phyloP scores from a whole-genome alignment of 2,797 vertebrate species.

The Atherinosoma microstoma region DNA sequence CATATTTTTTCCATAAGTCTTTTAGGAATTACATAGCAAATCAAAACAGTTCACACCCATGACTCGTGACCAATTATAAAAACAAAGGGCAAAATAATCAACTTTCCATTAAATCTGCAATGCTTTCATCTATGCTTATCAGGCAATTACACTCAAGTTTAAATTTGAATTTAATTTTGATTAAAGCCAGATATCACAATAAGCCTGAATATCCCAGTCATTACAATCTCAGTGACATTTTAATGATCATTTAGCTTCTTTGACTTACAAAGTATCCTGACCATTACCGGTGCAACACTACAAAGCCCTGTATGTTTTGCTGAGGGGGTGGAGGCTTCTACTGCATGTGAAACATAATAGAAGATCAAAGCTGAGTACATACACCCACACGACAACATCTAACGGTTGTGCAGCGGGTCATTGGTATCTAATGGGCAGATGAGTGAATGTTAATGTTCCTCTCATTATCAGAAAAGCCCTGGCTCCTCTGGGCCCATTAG shows the following conservation, averaged over 20 bases:
- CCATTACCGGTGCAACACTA: conserved; percentile 19
- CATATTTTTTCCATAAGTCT: neutral
- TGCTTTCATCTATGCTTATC: neutral
- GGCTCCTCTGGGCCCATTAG: conserved; percentile 62
- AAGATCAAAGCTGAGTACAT: conserved; percentile 59
- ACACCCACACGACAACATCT: conserved; percentile 62
- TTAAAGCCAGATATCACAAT: neutral
- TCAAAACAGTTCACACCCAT: neutral
- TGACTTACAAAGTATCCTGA: conserved; percentile 29
- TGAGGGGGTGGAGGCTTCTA: conserved; percentile 20
- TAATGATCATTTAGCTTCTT: conserved; percentile 27
- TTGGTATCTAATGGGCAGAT: conserved; percentile 70
- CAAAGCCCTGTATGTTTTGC: conserved; percentile 42
- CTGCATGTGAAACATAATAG: conserved; percentile 45
- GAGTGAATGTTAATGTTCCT: conserved; percentile 74
- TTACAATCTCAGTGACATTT: conserved; percentile 13
- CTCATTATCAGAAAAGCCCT: conserved; percentile 71
- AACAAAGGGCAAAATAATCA: no score
- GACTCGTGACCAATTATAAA: neutral
- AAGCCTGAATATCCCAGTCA: neutral
- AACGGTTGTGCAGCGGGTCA: conserved; percentile 62
- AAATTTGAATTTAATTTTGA: neutral
- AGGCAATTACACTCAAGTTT: neutral
- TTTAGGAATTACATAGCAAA: neutral
- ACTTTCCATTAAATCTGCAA: neutral